These are phyloP conservation scores for Mesorhabditis belari DNA, from an alignment of 2,888 invertebrate species.

Conservation along the genomic window DNA sequence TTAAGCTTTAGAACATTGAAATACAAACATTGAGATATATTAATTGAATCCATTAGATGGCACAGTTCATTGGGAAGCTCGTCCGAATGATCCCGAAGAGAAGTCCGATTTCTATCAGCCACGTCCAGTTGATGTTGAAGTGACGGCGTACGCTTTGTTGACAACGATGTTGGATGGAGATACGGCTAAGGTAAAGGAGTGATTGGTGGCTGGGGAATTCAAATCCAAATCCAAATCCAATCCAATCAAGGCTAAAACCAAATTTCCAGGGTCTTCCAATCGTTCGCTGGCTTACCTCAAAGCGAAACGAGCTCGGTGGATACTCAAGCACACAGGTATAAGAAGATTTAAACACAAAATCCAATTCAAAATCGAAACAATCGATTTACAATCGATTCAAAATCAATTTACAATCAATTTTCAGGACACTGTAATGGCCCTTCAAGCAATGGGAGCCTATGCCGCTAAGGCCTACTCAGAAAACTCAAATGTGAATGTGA, in stretches of 20 bases:
- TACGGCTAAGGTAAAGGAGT: slow-evolving; percentile 36
- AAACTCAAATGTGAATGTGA: slow-evolving; percentile 59
- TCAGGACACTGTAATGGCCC: slow-evolving; percentile 70
- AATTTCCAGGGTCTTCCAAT: slow-evolving; percentile 59
- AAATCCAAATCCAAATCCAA: slow-evolving; percentile 1
- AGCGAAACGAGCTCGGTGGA: slow-evolving; percentile 68
- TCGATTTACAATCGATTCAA: no score
- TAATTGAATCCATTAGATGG: slow-evolving; percentile 17
- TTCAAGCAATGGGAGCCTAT: slow-evolving; percentile 65
- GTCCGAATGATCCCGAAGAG: slow-evolving; percentile 31
- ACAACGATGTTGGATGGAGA: slow-evolving; percentile 61
- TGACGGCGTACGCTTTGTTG: slow-evolving; percentile 79
- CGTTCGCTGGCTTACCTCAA: slow-evolving; percentile 69
- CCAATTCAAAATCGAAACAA: not conserved
- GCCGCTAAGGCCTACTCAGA: slow-evolving; percentile 62
- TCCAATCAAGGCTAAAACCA: not conserved
- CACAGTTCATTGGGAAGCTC: slow-evolving; percentile 50
- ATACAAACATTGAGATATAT: not conserved
- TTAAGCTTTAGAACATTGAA: not conserved
- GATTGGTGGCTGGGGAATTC: slow-evolving; percentile 2
- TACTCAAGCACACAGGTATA: slow-evolving; percentile 66
- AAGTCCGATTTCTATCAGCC: slow-evolving; percentile 57
- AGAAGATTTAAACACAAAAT: not conserved
- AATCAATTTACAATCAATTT: slow-evolving; percentile 12
- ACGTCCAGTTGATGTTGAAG: slow-evolving; percentile 70